Percentiles rank a stretch among this genome's conserved stretches.
phyloP scores from a whole-genome alignment of 2,888 invertebrate genomes.

The Plutella xylostella region DNA sequence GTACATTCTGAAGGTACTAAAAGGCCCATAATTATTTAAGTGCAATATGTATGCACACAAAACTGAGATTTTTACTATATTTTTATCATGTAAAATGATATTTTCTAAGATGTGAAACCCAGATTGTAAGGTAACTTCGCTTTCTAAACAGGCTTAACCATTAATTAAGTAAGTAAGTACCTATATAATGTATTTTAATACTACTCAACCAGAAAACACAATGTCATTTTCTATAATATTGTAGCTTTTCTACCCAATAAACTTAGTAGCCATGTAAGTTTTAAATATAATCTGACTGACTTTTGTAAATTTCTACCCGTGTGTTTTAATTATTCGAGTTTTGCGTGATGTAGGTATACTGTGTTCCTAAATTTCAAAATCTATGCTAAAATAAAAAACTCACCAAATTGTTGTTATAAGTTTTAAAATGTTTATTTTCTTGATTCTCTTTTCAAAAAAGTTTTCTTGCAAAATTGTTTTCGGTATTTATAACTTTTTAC shows the following conservation, averaged over 20 bases:
- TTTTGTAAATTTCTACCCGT: slow-evolving; percentile 39
- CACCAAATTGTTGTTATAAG: slow-evolving; percentile 56
- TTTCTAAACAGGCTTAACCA: slow-evolving; percentile 32
- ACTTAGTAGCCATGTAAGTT: slow-evolving; percentile 26
- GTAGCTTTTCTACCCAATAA: slow-evolving; percentile 64
- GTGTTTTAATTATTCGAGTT: slow-evolving; percentile 27
- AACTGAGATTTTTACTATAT: slow-evolving; percentile 25
- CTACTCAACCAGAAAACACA: slow-evolving; percentile 26
- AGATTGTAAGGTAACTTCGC: no score
- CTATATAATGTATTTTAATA: slow-evolving; percentile 53
- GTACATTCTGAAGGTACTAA: no score
- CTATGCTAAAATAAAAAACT: slow-evolving; percentile 35
- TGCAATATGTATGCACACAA: background rate
- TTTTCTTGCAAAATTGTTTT: background rate
- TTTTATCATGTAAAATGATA: slow-evolving; percentile 62
- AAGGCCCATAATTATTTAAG: background rate
- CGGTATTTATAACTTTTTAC: slow-evolving; percentile 47
- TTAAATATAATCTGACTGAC: slow-evolving; percentile 24
- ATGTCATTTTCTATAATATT: slow-evolving; percentile 25
- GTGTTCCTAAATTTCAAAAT: slow-evolving; percentile 58
- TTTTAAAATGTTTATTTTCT: slow-evolving; percentile 38
- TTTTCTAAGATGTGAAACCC: slow-evolving; percentile 59
- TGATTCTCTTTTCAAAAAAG: background rate
- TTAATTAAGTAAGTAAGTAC: slow-evolving; percentile 39
- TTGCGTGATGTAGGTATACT: slow-evolving; percentile 26